Base-by-base conservation (phyloP, 2,797 vertebrate species). In the Stomatorhinus walkeri region DNA sequence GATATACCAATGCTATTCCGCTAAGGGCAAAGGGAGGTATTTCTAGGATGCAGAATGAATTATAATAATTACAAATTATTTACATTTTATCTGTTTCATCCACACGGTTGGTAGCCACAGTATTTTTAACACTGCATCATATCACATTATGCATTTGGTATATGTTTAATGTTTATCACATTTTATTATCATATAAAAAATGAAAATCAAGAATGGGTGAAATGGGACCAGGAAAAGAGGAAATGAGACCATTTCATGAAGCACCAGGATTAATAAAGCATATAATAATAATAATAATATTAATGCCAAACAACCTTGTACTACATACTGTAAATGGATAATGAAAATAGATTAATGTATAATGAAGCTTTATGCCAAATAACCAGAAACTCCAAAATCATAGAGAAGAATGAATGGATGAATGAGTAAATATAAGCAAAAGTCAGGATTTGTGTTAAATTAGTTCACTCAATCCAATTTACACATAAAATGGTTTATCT, bases 1-100 rank as follows among this genome's bases (percentile, higher is more conserved):
- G 93, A 93, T 93, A 91, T 94, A 94, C 93, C 89, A 92, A 93
- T 89, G 93, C 92, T 95, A 95, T 93, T 93, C 93, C 93, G 93
- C 90, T 90, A 93, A 93, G 92, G 93, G 91, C 89, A 94, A 89
- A 36, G 22, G 61, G 36, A 46, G 87, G n/a, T 52, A 56, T 72
- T 46, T 72, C 14, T 72, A 72, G 46, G 72, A 56, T 79, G 48
- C 43, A 56, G 24, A 59, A 64, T 32, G 51, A 68, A 76, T 9
- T 56, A n/a, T 49, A 89, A 89, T 56, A 32, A 88, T 68, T 48
- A 68, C 48, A 64, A 52, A 84, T 89, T 22, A 61, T 40, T 87
- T 10, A 43, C 52, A 40, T 43, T 87, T 59, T 24, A 51, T 24
- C 61, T 64, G 24, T 72, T 72, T 72, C 7, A 72, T 59, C 43